Evolutionary conservation across 2,113 vertebrate genomes (phyloP).

Genomic region (Triplophysa dalaica): DNA sequence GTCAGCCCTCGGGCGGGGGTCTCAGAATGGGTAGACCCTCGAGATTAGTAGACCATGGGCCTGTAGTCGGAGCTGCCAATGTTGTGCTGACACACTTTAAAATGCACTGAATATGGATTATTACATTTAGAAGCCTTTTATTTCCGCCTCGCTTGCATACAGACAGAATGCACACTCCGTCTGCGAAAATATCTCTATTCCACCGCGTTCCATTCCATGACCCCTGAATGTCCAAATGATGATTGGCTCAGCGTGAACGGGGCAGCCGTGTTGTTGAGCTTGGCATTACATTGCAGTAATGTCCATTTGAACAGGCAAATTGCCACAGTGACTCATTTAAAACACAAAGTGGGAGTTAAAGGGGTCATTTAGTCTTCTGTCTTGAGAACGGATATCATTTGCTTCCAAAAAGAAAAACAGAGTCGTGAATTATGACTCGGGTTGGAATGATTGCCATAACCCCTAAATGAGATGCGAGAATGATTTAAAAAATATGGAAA

Average conservation of each 20-base stretch:
- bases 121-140: conserved; percentile 22
- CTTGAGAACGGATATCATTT: conserved; percentile 27
- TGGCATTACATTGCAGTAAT: conserved; percentile 34
- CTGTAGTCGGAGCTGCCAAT: conserved; percentile 27
- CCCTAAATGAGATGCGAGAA: conserved; percentile 21
- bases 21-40: conserved; percentile 55
- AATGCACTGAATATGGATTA: conserved; percentile 24
- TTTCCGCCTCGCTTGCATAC: conserved; percentile 25
- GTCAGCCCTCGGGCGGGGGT: conserved; percentile 85
- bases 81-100: conserved; percentile 33
- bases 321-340: conserved; percentile 38
- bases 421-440: conserved; percentile 6
- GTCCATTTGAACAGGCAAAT: conserved; percentile 36
- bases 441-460: conserved; percentile 8
- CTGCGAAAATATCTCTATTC: conserved; percentile 18
- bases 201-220: background rate
- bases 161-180: background rate
- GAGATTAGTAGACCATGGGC: conserved; percentile 45
- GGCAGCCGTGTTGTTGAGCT: conserved; percentile 35
- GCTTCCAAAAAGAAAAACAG: conserved; percentile 23
- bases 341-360: conserved; percentile 32
- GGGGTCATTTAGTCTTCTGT: conserved; percentile 36
- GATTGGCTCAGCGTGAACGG: conserved; percentile 29
- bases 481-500: conserved; percentile 3
- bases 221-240: conserved; percentile 31